These are phyloP conservation scores for Boleophthalmus pectinirostris DNA, from an alignment of 2,113 vertebrate genomes.

Conservation along the genomic window DNA sequence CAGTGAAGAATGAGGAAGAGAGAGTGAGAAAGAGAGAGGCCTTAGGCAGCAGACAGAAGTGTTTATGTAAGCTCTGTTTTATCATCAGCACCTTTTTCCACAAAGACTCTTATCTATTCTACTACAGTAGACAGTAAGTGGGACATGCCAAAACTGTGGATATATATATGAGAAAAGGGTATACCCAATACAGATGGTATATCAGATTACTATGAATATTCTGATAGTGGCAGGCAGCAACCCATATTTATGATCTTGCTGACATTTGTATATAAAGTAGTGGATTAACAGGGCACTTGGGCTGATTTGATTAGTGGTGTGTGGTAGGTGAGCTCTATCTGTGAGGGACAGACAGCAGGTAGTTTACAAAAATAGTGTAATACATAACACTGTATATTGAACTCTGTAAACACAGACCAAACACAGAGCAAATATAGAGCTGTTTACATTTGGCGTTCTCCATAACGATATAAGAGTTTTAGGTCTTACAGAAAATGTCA, in stretches of 20 bases:
- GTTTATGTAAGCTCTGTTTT: constrained; percentile 55
- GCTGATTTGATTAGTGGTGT: background rate
- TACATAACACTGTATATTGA: too few species aligned
- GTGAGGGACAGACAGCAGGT: too few species aligned
- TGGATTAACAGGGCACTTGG: background rate
- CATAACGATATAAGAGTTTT: too few species aligned
- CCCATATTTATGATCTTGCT: too few species aligned
- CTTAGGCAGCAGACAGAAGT: constrained; percentile 26
- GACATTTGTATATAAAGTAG: too few species aligned
- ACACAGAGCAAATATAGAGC: too few species aligned
- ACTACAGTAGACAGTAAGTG: constrained; percentile 5
- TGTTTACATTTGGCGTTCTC: too few species aligned
- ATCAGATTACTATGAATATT: background rate
- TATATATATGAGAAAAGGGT: background rate
- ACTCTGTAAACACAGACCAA: too few species aligned
- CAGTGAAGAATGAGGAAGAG: constrained; percentile 9
- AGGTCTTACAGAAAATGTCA: too few species aligned
- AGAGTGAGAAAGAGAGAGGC: background rate
- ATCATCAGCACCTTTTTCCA: constrained; percentile 34
- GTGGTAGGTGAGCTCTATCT: too few species aligned
- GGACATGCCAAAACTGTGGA: background rate
- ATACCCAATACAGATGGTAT: background rate
- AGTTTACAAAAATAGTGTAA: too few species aligned
- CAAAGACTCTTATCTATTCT: background rate
- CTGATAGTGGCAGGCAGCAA: too few species aligned